Conservation (phyloP, 1,140 invertebrate genomes). For the Drosophila watanabei region DNA sequence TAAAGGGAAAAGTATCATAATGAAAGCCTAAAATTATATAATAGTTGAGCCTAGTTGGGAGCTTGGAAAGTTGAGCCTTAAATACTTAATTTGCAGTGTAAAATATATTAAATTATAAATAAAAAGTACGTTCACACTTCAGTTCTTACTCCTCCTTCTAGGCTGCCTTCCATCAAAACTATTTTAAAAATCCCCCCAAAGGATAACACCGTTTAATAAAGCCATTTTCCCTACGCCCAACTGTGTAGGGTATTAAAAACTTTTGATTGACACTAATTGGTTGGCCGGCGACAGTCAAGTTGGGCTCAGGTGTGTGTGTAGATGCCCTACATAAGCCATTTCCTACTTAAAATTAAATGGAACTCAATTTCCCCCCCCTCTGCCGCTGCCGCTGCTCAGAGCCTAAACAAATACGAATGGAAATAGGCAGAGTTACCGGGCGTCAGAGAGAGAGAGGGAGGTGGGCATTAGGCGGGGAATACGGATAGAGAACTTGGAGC, state of each 20-base stretch:
- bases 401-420: slow-evolving; percentile 28
- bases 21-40: neutral
- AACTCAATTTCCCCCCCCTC: neutral
- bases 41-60: neutral
- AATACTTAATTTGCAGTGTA: neutral
- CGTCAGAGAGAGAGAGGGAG: neutral
- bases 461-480: no score
- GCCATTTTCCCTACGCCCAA: slow-evolving; percentile 4
- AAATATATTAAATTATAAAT: no score
- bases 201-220: neutral
- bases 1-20: neutral
- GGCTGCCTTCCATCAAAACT: neutral
- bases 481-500: slow-evolving; percentile 2
- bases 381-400: neutral
- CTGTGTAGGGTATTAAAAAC: slow-evolving; percentile 25
- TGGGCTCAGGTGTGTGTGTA: slow-evolving; percentile 24
- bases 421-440: neutral
- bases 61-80: neutral
- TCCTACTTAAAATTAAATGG: slow-evolving; percentile 33
- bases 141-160: neutral
- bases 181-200: neutral
- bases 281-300: slow-evolving; percentile 12
- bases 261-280: slow-evolving; percentile 64
- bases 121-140: no score
- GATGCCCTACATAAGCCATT: slow-evolving; percentile 25